These are phyloP conservation scores for Henricia sp. DNA, from an alignment of 53 echinoderm and acorn worm genomes.

Conservation along the genomic window DNA sequence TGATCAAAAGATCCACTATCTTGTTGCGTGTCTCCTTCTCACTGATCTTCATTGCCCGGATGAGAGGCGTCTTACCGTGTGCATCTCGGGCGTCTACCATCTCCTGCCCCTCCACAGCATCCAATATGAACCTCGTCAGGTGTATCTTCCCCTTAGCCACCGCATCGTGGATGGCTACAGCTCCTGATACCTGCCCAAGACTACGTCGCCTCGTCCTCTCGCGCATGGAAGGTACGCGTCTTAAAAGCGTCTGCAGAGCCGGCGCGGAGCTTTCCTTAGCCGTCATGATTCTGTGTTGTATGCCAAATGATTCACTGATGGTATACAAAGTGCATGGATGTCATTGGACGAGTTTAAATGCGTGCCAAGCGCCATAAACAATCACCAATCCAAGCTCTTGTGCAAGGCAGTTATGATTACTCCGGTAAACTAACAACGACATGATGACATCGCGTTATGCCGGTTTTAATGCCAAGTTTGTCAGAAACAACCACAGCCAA, in stretches of 20 bases:
- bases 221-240: slow-evolving; percentile 67
- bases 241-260: slow-evolving; percentile 32
- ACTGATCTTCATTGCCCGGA: slow-evolving; percentile 72
- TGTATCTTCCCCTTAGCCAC: slow-evolving; percentile 94
- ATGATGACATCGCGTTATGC: too few species aligned
- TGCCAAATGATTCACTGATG: neutral
- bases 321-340: too few species aligned
- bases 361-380: too few species aligned
- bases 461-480: too few species aligned
- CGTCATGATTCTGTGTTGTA: slow-evolving; percentile 18
- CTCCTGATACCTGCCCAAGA: slow-evolving; percentile 90
- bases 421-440: too few species aligned
- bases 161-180: slow-evolving; percentile 88
- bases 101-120: slow-evolving; percentile 85
- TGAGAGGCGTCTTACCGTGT: slow-evolving; percentile 95
- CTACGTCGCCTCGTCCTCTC: slow-evolving; percentile 75
- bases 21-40: slow-evolving; percentile 59
- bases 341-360: too few species aligned
- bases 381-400: too few species aligned
- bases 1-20: slow-evolving; percentile 68
- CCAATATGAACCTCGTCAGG: slow-evolving; percentile 90
- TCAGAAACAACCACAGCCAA: too few species aligned
- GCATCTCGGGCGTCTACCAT: slow-evolving; percentile 79
- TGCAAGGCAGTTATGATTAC: too few species aligned
- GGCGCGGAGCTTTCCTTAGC: neutral